Evolutionary conservation across 2,888 invertebrate species (phyloP), one percentile per base, ranked within the genome.

Genomic region (Limnephilus rhombicus): DNA sequence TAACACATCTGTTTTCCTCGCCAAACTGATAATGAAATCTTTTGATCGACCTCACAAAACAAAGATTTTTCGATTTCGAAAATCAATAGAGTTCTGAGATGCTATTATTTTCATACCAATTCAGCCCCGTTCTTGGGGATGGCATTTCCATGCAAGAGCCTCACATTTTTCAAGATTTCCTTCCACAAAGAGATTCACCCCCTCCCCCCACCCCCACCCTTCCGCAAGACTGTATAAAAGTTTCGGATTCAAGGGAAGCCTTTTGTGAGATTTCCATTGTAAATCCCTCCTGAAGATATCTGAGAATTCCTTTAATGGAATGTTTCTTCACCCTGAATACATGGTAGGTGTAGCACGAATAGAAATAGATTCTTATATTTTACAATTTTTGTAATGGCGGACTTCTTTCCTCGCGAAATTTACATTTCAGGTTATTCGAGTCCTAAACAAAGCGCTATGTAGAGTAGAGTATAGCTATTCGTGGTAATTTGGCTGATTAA

Each of bases 161-260:
- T 87, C 68, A 31, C 87, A 87, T 87, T 87, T 87, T 87, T 87
- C 87, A 87, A 34, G 87, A 87, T 87, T 87, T 87, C 87, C 87
- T 87, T 68, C 87, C 68, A 87, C 87, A 87, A 87, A 87, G 87
- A 68, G 53, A 53, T 68, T 37, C 31, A 7, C 68, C 87, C 68
- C 87, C 87, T 53, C 45, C 49, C 87, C 41, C 41, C 37, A 41
- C 41, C 9, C 9, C 45, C 87, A 18, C 53, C 31, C 87, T n/a
- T 13, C 87, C 7, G 34, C 34, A 82, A 82, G 34, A 34, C 34
- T 34, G 31, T 29, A 53, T n/a, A 53, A 87, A 87, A 87, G 87
- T 87, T 87, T 87, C 31, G 45, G 45, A 86, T 86, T 86, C 45
- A 41, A 37, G 53, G 68, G 87, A 68, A 68, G 31, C 53, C 87